Conservation (phyloP, 2,888 invertebrate species). For the Andrena bicolor region DNA sequence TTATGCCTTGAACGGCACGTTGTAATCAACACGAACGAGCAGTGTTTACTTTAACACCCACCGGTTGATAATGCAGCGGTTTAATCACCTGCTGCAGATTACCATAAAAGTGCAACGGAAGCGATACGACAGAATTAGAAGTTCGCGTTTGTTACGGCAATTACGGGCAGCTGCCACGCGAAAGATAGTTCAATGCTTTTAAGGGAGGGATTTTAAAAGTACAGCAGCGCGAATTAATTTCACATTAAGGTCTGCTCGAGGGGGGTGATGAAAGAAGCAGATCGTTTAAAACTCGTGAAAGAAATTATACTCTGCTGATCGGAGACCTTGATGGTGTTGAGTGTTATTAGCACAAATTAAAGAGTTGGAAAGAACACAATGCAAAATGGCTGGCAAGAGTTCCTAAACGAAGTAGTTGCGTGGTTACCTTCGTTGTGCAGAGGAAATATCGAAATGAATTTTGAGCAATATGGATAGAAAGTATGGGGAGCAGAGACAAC, state of each 20-base stretch:
- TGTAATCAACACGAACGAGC: slow-evolving; percentile 13
- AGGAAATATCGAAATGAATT: too few species aligned
- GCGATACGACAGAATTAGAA: slow-evolving; percentile 13
- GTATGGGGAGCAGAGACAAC: too few species aligned
- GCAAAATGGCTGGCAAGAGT: too few species aligned
- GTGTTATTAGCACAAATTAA: too few species aligned
- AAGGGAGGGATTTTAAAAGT: not conserved
- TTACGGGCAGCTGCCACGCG: not conserved
- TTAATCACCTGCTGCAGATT: slow-evolving; percentile 25
- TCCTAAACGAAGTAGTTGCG: too few species aligned
- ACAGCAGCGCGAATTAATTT: not conserved
- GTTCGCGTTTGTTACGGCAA: not conserved
- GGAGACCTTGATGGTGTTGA: too few species aligned
- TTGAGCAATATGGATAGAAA: too few species aligned
- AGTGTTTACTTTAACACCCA: slow-evolving; percentile 19
- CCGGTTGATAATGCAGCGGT: not conserved
- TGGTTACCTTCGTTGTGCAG: too few species aligned
- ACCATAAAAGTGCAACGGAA: slow-evolving; percentile 18
- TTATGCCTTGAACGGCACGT: slow-evolving; percentile 15
- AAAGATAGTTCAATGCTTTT: not conserved
- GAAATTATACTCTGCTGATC: too few species aligned
- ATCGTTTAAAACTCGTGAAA: too few species aligned
- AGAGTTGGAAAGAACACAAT: too few species aligned
- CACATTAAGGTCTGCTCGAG: not conserved
- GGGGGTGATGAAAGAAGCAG: not conserved